A percentile compares a stretch with the other conserved stretches of the same genome.
Evolutionary conservation across 2,113 vertebrate species (phyloP).

Genomic region (Colistium nudipinnis): DNA sequence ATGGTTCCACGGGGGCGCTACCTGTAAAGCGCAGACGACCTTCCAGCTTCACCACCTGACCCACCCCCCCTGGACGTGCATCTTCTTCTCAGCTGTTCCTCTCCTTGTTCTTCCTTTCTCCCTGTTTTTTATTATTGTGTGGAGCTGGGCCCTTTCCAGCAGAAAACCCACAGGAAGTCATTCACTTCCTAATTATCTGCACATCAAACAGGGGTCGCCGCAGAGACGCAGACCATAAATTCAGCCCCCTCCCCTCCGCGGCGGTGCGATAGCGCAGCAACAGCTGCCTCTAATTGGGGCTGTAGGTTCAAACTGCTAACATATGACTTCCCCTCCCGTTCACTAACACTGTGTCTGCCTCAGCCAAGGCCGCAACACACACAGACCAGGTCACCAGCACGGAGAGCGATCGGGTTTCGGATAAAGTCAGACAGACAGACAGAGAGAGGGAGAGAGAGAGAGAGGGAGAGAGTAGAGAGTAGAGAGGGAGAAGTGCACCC

Average conservation of each 20-base stretch:
- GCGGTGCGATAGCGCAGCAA: slow-evolving; percentile 81
- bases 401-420: slow-evolving; percentile 64
- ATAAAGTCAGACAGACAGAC: slow-evolving; percentile 53
- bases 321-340: slow-evolving; percentile 75
- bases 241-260: slow-evolving; percentile 70
- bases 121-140: slow-evolving; percentile 70
- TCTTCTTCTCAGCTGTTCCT: slow-evolving; percentile 57
- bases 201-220: slow-evolving; percentile 88
- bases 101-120: slow-evolving; percentile 45
- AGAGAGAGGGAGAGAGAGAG: slow-evolving; percentile 30
- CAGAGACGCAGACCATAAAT: slow-evolving; percentile 88
- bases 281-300: slow-evolving; percentile 89
- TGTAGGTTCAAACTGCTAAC: slow-evolving; percentile 86
- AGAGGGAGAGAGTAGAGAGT: slow-evolving; percentile 42
- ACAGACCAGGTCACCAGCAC: slow-evolving; percentile 54
- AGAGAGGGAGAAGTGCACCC: slow-evolving; percentile 44
- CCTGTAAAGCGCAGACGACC: slow-evolving; percentile 18
- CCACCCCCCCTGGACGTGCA: slow-evolving; percentile 14
- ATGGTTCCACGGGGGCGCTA: not conserved
- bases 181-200: slow-evolving; percentile 91
- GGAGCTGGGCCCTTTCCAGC: slow-evolving; percentile 69
- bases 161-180: slow-evolving; percentile 88
- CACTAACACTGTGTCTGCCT: slow-evolving; percentile 58
- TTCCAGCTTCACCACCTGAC: slow-evolving; percentile 49
- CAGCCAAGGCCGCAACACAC: slow-evolving; percentile 62